Evolutionary conservation across 2,113 vertebrate species (phyloP).

Genomic region (Tylochromis polylepis): DNA sequence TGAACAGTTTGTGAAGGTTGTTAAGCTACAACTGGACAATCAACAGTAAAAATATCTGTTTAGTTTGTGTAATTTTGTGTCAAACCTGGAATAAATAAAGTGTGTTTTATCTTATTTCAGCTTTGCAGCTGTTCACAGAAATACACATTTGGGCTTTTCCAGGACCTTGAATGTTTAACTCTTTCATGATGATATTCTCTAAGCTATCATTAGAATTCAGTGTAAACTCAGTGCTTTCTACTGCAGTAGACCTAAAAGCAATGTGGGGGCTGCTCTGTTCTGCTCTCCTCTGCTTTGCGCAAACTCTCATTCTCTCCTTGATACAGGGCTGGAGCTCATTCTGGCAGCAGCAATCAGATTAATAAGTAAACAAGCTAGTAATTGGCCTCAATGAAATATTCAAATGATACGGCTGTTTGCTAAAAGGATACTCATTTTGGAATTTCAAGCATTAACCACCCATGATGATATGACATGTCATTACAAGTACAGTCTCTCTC

Average conservation of each 20-base stretch:
- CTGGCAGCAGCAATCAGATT: slow-evolving; percentile 50
- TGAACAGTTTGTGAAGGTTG: not conserved
- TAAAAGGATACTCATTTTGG: slow-evolving; percentile 42
- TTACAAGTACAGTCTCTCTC: not conserved
- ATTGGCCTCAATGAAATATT: slow-evolving; percentile 65
- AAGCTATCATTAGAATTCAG: slow-evolving; percentile 32
- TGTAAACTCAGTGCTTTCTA: slow-evolving; percentile 26
- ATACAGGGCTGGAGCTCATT: slow-evolving; percentile 23
- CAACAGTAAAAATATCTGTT: not conserved
- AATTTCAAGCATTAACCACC: slow-evolving; percentile 40
- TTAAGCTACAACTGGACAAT: not conserved
- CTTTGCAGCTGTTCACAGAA: not conserved
- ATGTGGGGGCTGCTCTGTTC: slow-evolving; percentile 42
- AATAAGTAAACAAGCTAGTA: slow-evolving; percentile 61
- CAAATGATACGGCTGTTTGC: slow-evolving; percentile 56
- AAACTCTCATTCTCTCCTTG: slow-evolving; percentile 16
- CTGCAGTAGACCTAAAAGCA: slow-evolving; percentile 37
- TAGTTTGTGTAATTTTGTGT: not conserved
- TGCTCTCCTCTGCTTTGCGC: not conserved
- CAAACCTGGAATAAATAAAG: not conserved
- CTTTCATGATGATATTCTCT: slow-evolving; percentile 10
- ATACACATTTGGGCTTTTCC: not conserved
- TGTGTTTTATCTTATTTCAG: not conserved
- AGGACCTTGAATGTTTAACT: slow-evolving; percentile 1
- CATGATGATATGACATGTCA: slow-evolving; percentile 46